phyloP scores from a whole-genome alignment of 2,113 vertebrate species.

The Tenrec ecaudatus region DNA sequence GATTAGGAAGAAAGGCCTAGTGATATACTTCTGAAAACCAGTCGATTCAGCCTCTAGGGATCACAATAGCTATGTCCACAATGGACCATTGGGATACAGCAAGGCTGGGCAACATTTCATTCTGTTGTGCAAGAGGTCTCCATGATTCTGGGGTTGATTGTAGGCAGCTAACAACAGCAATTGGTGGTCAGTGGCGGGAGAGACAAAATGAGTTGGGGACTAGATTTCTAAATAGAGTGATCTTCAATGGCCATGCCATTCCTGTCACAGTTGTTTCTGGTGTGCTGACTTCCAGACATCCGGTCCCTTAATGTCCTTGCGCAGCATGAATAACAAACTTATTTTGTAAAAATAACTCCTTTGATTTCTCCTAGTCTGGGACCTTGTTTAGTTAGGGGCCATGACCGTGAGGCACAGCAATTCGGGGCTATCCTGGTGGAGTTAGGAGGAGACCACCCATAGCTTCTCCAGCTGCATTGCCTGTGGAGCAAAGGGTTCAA shows the following conservation, averaged over 20 bases:
- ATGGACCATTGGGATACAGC: background rate
- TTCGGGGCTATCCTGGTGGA: background rate
- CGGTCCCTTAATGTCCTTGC: slow-evolving; percentile 35
- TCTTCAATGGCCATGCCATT: background rate
- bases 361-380: slow-evolving; percentile 67
- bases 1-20: background rate
- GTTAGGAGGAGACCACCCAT: background rate
- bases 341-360: slow-evolving; percentile 73
- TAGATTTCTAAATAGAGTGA: background rate
- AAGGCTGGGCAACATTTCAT: background rate
- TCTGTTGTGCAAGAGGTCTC: background rate
- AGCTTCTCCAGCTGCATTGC: slow-evolving; percentile 63
- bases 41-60: background rate
- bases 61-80: background rate
- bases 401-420: slow-evolving; percentile 51
- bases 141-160: background rate
- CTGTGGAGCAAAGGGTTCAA: slow-evolving; percentile 53
- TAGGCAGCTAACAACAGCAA: background rate
- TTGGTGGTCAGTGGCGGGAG: background rate
- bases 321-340: slow-evolving; percentile 54
- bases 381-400: slow-evolving; percentile 56
- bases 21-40: background rate
- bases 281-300: slow-evolving; percentile 12
- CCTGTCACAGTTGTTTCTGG: slow-evolving; percentile 39
- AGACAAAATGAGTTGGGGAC: background rate